phyloP scores from a whole-genome alignment of 2,113 vertebrate species.

The Uria aalge region DNA sequence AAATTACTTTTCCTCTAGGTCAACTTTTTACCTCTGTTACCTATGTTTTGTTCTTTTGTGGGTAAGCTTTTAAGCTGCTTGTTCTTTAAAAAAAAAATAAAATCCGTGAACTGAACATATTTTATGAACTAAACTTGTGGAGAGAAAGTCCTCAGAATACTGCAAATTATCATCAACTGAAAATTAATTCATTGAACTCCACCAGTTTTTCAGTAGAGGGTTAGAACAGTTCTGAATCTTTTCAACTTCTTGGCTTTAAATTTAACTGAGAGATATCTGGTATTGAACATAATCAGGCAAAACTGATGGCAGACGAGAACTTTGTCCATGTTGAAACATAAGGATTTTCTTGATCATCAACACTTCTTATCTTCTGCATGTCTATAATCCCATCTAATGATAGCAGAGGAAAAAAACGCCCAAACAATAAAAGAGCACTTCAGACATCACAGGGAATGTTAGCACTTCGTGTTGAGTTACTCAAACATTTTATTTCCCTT shows the following conservation, averaged over 20 bases:
- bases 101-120: background rate
- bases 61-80: background rate
- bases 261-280: background rate
- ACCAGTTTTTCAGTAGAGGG: background rate
- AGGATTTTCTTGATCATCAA: background rate
- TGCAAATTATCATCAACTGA: background rate
- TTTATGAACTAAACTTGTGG: slow-evolving; percentile 19
- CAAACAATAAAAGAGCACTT: background rate
- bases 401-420: background rate
- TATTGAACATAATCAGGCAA: background rate
- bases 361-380: background rate
- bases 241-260: background rate
- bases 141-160: background rate
- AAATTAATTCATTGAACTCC: background rate
- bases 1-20: slow-evolving; percentile 5
- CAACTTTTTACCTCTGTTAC: slow-evolving; percentile 16
- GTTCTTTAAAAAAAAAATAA: background rate
- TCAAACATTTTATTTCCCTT: background rate
- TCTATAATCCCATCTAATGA: background rate
- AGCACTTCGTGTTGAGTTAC: background rate
- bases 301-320: background rate
- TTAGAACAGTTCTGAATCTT: background rate
- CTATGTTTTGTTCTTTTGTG: slow-evolving; percentile 9
- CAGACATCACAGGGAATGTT: background rate
- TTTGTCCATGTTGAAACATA: background rate